Evolutionary conservation across 1,140 invertebrate genomes (phyloP), one percentile per base, ranked within the genome.

Genomic region (Anastrepha ludens): DNA sequence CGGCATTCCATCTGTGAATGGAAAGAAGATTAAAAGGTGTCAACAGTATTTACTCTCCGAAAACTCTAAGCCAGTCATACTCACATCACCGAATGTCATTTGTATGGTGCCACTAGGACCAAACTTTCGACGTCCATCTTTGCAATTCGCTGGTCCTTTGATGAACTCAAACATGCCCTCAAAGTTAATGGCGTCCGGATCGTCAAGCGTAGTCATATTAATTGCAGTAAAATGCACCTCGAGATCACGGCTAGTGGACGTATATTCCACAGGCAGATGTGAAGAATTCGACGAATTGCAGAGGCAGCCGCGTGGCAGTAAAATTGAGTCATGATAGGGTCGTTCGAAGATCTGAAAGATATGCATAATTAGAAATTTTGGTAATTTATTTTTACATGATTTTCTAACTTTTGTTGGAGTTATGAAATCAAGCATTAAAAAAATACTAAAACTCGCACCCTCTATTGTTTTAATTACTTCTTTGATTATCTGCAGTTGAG

Each of bases 91-190:
- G 17, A 95, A 94, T 88, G 95, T 95, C 86, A 97, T 95, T 88
- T 95, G 94, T 70, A 97, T 95, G 90, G 97, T 96, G 1, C 97
- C 97, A 88, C 96, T 97, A 4, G 96, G 94, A n/a, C 97, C 97
- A 39, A 94, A 94, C 50, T 96, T 95, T 86, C 95, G 94, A 88
- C 96, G 94, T 87, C 95, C 95, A 88, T 95, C 94, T 39, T 95
- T 93, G 91, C 97, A 98, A 41, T 94, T 93, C 3, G 89, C 89
- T 93, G 29, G 95, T 93, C 81, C 96, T 90, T 96, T 95, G 0
- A 97, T 94, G 90, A 97, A 98, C 91, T 98, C 97, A 92, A 96
- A 97, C 60, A 95, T 95, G 29, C 96, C 97, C 93, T 98, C 97
- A 91, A 98, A 98, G 88, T 96, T 96, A 64, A 97, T 95, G 87